Evolutionary conservation across 2,797 vertebrate species (phyloP), one percentile per base, ranked within the genome.

Genomic region (Sebastes miniatus): DNA sequence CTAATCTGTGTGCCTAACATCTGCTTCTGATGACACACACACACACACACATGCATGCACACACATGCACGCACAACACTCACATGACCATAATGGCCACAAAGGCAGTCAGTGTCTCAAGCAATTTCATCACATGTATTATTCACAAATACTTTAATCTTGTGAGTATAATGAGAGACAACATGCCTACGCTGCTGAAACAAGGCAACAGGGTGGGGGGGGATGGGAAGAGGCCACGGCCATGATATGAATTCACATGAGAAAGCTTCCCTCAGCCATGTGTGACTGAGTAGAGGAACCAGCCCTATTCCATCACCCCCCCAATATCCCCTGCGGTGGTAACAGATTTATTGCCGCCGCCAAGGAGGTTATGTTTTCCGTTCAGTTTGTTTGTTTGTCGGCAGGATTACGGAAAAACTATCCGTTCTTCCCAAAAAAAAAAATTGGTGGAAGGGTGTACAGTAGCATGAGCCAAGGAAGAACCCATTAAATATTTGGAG

Each of bases 1-100:
- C 90, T 93, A 92, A 93, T 93, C 93, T 94, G 85, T 84, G 82
- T 36, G 86, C 83, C 78, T 43, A 93, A 94, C 92, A 95, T 94
- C 92, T 95, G 93, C 86, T 88, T 92, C 77, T 69, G 83, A 86
- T 86, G 85, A 87, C 89, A 85, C 64, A 75, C 14, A 27, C 31
- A 27, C 31, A 69, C 31, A 69, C 72, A 66, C 56, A 71, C 24
- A 29, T 24, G 25, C 24, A 47, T 24, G 27, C 24, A 47, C 61
- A 73, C 4, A 43, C 58, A 20, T 12, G 25, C 57, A 66, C 62
- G 34, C 54, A 24, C 62, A 25, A 20, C 22, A n/a, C 63, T 22
- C 14, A 24, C 34, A 16, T 77, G 81, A 54, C 36, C 25, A 5
- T 39, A 58, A 65, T 58, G 59, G 52, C 52, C 77, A 73, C 71